These are phyloP conservation scores for Agrenia bidenticulata DNA, from an alignment of 2,888 invertebrate species.

Conservation along the genomic window DNA sequence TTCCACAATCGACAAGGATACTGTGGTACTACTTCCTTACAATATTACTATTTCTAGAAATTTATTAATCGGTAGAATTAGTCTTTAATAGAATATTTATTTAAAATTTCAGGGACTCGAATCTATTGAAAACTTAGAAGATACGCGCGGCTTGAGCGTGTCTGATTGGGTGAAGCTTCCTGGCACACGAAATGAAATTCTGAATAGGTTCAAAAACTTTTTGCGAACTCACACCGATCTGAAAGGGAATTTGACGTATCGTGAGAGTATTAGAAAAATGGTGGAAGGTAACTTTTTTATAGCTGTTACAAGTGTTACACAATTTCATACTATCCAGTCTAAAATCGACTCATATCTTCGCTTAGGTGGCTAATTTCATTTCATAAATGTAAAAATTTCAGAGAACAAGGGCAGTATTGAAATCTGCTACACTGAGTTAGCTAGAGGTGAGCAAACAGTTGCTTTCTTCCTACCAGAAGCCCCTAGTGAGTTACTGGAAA, in stretches of 20 bases:
- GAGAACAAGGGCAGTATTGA: constrained; percentile 75
- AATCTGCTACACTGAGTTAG: constrained; percentile 89
- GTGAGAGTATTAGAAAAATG: constrained; percentile 91
- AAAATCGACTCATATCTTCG: no score
- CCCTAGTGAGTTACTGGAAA: constrained; percentile 93
- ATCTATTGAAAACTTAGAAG: constrained; percentile 96
- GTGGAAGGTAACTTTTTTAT: constrained; percentile 66
- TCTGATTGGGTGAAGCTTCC: constrained; percentile 97
- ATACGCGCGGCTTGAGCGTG: constrained; percentile 91
- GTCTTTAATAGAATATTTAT: no score
- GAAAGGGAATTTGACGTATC: constrained; percentile 83
- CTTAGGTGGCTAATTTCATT: no score
- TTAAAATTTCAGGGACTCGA: constrained; percentile 63
- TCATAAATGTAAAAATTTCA: no score
- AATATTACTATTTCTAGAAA: no score
- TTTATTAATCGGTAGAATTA: no score
- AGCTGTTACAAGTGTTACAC: not conserved
- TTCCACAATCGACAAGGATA: constrained; percentile 20
- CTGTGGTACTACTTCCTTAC: not conserved
- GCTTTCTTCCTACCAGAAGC: constrained; percentile 98
- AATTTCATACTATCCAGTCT: no score
- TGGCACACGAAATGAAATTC: constrained; percentile 92
- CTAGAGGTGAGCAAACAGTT: constrained; percentile 85
- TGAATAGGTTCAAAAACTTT: constrained; percentile 88
- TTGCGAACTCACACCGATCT: constrained; percentile 84